phyloP scores from a whole-genome alignment of 1,140 invertebrate species.

The Euwallacea similis region DNA sequence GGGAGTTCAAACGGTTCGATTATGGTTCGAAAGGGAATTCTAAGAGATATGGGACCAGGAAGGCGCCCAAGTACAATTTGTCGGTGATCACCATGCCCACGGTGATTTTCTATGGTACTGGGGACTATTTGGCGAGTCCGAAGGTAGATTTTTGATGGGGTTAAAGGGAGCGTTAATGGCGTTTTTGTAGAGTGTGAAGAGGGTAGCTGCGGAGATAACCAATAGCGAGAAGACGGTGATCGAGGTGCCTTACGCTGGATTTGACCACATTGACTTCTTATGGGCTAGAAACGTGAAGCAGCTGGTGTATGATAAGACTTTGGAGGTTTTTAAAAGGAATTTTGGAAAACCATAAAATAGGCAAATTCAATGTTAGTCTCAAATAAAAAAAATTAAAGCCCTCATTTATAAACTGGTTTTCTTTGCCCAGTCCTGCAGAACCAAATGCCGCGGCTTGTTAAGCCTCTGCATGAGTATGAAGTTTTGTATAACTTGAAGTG shows the following conservation, averaged over 20 bases:
- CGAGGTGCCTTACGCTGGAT: not conserved
- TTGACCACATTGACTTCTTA: constrained; percentile 13
- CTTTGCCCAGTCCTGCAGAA: too few species aligned
- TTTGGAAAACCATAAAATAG: not conserved
- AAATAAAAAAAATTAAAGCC: too few species aligned
- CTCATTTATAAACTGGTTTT: too few species aligned
- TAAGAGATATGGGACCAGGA: constrained; percentile 56
- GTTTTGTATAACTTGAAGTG: too few species aligned
- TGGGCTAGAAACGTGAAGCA: constrained; percentile 10
- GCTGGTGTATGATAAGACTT: constrained; percentile 3
- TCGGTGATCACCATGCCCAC: constrained; percentile 64
- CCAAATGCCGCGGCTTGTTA: too few species aligned
- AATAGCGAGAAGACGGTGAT: constrained; percentile 1
- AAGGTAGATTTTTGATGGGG: not conserved
- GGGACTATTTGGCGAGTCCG: constrained; percentile 50
- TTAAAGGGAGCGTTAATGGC: not conserved
- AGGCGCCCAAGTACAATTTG: constrained; percentile 64
- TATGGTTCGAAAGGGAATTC: constrained; percentile 58
- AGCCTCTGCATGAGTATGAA: too few species aligned
- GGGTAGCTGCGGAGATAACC: not conserved
- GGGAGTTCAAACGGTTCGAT: constrained; percentile 58
- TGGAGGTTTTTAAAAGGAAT: not conserved
- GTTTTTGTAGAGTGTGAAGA: constrained; percentile 11
- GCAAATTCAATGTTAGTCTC: too few species aligned
- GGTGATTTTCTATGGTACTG: constrained; percentile 64